These are phyloP conservation scores for Leptopterna dolabrata DNA, from an alignment of 2,888 invertebrate species.

Conservation along the genomic window DNA sequence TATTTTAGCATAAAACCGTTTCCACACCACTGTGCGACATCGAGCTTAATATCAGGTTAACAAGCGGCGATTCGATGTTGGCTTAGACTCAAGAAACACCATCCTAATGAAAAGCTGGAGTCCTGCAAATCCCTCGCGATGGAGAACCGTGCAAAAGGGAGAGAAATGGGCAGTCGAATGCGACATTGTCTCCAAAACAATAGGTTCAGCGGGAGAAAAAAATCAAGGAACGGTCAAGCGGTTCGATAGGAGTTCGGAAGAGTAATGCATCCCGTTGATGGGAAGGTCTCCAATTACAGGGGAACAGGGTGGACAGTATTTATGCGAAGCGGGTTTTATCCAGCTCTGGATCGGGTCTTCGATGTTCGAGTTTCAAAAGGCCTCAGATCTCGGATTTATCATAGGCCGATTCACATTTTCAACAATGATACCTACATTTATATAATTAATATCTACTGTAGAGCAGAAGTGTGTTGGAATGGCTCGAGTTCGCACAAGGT, in stretches of 20 bases:
- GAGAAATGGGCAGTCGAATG: neutral
- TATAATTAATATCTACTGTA: too few relatives aligned
- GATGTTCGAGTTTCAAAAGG: conserved; percentile 13
- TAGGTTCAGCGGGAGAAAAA: neutral
- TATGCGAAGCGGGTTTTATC: conserved; percentile 37
- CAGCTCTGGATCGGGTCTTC: conserved; percentile 4
- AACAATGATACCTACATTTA: too few relatives aligned
- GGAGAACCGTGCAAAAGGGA: neutral
- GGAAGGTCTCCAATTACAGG: conserved; percentile 34
- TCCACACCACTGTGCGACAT: too few relatives aligned
- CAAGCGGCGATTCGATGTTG: too few relatives aligned
- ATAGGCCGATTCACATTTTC: too few relatives aligned
- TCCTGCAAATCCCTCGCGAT: too few relatives aligned
- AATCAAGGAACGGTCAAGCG: neutral
- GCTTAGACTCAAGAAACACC: too few relatives aligned
- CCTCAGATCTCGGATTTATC: neutral
- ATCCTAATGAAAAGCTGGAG: too few relatives aligned
- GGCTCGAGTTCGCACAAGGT: too few relatives aligned
- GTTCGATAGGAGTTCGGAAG: neutral
- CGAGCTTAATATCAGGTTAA: too few relatives aligned
- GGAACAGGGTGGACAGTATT: conserved; percentile 30
- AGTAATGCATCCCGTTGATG: conserved; percentile 32
- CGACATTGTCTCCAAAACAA: neutral
- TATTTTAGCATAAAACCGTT: too few relatives aligned
- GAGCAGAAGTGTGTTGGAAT: too few relatives aligned